These are phyloP conservation scores for Alligator sinensis DNA, from an alignment of 2,113 vertebrate genomes.

Conservation along the genomic window DNA sequence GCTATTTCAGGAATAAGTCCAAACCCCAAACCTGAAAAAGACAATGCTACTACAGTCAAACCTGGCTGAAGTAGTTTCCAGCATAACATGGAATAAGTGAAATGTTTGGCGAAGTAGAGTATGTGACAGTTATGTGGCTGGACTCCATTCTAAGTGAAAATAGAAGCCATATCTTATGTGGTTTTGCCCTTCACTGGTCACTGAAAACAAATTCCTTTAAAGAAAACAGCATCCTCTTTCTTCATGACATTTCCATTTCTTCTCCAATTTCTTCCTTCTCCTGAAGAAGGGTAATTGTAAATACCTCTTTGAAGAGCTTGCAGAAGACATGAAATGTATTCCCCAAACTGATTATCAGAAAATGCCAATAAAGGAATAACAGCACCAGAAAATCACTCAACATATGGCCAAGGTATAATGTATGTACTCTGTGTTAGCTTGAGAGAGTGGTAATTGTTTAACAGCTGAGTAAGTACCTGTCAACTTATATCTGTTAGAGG, in stretches of 20 bases:
- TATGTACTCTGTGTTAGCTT: not conserved
- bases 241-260: conserved; percentile 46
- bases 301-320: not conserved
- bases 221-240: conserved; percentile 28
- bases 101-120: conserved; percentile 17
- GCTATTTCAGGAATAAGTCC: conserved; percentile 62
- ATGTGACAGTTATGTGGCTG: conserved; percentile 35
- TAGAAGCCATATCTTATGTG: conserved; percentile 28
- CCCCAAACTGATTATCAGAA: not conserved
- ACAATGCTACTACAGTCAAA: conserved; percentile 67
- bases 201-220: conserved; percentile 36
- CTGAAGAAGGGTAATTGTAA: not conserved
- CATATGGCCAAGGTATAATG: not conserved
- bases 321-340: not conserved
- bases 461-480: not conserved
- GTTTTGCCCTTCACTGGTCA: conserved; percentile 8
- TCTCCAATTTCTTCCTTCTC: conserved; percentile 9
- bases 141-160: conserved; percentile 43
- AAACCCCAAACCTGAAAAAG: conserved; percentile 68
- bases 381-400: not conserved
- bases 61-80: conserved; percentile 57
- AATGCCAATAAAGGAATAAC: not conserved
- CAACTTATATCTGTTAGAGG: not conserved
- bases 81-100: conserved; percentile 41
- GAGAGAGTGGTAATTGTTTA: rapidly evolving